Percentiles rank a stretch among this genome's conserved stretches.
These are phyloP conservation scores for Drosophila subobscura DNA, from an alignment of 1,140 invertebrate genomes.

Conservation along the genomic window DNA sequence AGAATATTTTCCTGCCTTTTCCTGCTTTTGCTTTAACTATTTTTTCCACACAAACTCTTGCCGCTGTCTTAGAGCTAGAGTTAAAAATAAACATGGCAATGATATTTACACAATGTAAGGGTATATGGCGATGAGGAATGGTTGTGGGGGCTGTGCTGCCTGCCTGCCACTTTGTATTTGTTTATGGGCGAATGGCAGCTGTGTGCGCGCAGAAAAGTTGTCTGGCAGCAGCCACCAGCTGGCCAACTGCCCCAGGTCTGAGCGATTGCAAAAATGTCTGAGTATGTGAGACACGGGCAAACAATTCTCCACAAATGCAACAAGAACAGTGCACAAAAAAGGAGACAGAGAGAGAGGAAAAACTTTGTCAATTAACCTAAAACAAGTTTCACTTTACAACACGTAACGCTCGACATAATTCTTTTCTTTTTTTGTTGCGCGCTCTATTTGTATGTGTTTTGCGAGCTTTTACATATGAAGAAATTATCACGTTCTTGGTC, in stretches of 20 bases:
- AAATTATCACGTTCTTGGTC: constrained; percentile 84
- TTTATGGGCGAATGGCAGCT: constrained; percentile 69
- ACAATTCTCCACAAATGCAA: constrained; percentile 20
- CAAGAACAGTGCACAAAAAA: constrained; percentile 33
- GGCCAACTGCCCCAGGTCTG: constrained; percentile 59
- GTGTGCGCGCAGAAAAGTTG: constrained; percentile 56
- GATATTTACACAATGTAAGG: constrained; percentile 78
- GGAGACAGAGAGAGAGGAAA: constrained; percentile 43
- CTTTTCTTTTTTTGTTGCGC: constrained; percentile 27
- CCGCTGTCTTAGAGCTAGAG: constrained; percentile 69
- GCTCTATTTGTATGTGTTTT: constrained; percentile 16
- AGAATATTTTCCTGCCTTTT: constrained; percentile 6
- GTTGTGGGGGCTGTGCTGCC: constrained; percentile 26
- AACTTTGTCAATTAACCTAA: constrained; percentile 82
- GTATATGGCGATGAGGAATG: constrained; percentile 5
- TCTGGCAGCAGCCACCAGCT: constrained; percentile 51
- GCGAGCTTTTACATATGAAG: constrained; percentile 62
- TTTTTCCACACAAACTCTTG: constrained; percentile 15
- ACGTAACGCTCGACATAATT: constrained; percentile 74
- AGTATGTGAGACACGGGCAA: constrained; percentile 31
- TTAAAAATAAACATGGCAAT: constrained; percentile 80
- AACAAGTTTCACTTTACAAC: constrained; percentile 78
- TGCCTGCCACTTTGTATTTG: constrained; percentile 73
- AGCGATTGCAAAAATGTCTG: constrained; percentile 62
- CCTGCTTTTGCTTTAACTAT: constrained; percentile 19